Evolutionary conservation across 2,888 invertebrate species (phyloP).

Genomic region (Caenorhabditis sp.): DNA sequence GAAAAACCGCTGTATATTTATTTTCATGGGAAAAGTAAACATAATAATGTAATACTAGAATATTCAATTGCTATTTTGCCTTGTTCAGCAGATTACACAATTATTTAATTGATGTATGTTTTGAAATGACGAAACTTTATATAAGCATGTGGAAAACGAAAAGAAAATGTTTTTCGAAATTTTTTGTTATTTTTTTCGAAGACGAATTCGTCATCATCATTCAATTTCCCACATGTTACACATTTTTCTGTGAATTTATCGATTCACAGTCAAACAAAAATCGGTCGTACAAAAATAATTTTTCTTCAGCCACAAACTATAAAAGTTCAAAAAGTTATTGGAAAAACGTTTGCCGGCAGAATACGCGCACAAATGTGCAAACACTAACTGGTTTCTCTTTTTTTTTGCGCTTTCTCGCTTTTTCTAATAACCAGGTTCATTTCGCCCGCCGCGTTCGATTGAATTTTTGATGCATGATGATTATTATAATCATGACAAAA

Average conservation of each 20-base stretch:
- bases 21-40: background rate
- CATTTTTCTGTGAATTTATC: background rate
- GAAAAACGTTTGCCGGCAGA: too few relatives aligned
- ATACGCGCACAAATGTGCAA: too few relatives aligned
- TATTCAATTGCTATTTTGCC: background rate
- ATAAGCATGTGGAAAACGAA: background rate
- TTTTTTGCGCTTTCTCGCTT: too few relatives aligned
- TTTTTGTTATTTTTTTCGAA: background rate
- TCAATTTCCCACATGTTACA: background rate
- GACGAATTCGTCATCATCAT: background rate
- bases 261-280: background rate
- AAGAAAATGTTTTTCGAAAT: too few relatives aligned
- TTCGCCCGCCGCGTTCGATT: too few relatives aligned
- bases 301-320: too few relatives aligned
- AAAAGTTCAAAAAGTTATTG: too few relatives aligned
- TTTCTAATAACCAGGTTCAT: too few relatives aligned
- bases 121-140: too few relatives aligned
- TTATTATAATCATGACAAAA: background rate
- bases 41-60: background rate
- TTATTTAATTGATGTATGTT: background rate
- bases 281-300: too few relatives aligned
- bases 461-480: too few relatives aligned
- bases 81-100: background rate
- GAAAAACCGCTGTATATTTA: background rate
- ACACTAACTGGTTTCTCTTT: too few relatives aligned